Base-by-base conservation (phyloP, 1,140 invertebrate species). In the Lethrus apterus region DNA sequence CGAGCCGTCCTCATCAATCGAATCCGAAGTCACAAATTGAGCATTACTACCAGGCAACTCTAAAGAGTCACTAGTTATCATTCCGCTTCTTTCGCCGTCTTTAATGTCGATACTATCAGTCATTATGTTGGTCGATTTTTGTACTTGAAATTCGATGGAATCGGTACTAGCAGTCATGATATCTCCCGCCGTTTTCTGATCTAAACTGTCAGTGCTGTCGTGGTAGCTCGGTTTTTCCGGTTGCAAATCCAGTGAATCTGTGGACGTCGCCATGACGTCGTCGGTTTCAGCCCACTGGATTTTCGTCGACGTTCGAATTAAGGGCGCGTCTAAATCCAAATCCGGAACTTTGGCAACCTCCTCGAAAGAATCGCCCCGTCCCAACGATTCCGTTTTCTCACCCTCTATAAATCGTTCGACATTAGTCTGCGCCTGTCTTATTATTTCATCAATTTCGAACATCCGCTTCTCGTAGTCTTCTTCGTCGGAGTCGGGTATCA, bases 361-460 rank as follows among this genome's bases (percentile, higher is more conserved):
- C 54, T 71, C 69, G 11, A 72, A 59, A 4, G 67, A 72, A 62
- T 72, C 70, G 8, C 69, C 70, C 44, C 69, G 50, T 23, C 69
- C 70, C n/a, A 72, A 58, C 4, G 66, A 72, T 59, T 70, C 64
- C 17, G 70, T 69, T 55, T 67, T 70, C 41, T 70, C 67, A 26
- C 7, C n/a, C n/a, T 26, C n/a, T 15, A 78, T 75, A 32, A 80
- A 74, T 38, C 73, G 74, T 52, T 83, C 81, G 2, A 83, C 79
- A 61, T 84, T 84, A 10, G 70, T 72, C 63, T 81, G 79, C 20
- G 80, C 80, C 56, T 83, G 76, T 36, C 75, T 70, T 53, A 84
- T 83, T 20, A 84, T 84, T 61, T 83, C 80, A 56, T 84, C 81
- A 32, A 84, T 84, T 62, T 83, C 80, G 57, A 78, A 80, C 65